These are phyloP conservation scores for Girardia tigrina DNA, from an alignment of 2,888 invertebrate species.

Conservation along the genomic window DNA sequence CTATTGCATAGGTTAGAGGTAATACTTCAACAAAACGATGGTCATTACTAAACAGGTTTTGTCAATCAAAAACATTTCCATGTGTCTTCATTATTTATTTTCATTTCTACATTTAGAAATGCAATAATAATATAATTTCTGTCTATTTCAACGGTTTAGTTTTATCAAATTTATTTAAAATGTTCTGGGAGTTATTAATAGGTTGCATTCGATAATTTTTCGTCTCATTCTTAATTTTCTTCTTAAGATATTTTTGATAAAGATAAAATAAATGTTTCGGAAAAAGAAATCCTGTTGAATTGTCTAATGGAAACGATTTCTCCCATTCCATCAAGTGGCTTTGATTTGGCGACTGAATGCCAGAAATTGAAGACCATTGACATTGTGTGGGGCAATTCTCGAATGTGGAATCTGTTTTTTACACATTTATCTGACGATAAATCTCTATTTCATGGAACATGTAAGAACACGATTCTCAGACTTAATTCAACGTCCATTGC, in stretches of 20 bases:
- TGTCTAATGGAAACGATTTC: background rate
- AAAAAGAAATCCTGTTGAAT: background rate
- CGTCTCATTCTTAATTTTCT: background rate
- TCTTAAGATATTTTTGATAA: background rate
- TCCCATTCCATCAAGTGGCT: background rate
- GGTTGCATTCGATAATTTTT: background rate
- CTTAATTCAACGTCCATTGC: background rate
- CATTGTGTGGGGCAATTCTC: background rate
- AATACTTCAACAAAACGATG: too few relatives aligned
- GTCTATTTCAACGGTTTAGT: background rate
- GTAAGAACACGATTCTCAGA: background rate
- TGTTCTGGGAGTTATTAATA: background rate
- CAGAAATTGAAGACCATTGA: background rate
- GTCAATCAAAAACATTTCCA: too few relatives aligned
- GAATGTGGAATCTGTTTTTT: background rate
- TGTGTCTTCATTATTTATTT: background rate
- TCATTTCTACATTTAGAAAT: background rate
- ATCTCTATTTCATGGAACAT: background rate
- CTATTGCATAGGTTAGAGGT: too few relatives aligned
- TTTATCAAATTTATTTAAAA: background rate
- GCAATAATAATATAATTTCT: background rate
- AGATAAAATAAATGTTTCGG: background rate
- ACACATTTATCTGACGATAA: background rate
- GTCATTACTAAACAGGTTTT: too few relatives aligned
- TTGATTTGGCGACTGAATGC: background rate